These are phyloP conservation scores for Lithophane socia DNA, from an alignment of 2,888 invertebrate genomes.

Conservation along the genomic window DNA sequence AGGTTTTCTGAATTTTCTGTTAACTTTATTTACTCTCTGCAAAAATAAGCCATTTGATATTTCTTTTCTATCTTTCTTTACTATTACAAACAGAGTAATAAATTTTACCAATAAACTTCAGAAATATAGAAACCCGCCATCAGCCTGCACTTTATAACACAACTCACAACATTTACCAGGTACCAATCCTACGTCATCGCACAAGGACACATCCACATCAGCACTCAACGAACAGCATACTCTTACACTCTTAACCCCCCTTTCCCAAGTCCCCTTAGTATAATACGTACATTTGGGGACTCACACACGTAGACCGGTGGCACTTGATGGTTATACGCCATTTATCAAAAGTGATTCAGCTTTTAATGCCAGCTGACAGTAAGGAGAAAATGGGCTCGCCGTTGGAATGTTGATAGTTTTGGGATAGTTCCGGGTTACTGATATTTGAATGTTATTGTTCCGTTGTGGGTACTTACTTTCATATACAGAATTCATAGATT, in stretches of 20 bases:
- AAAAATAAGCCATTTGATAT: not conserved
- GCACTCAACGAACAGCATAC: conserved; percentile 61
- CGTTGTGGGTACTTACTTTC: not conserved
- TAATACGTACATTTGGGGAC: conserved; percentile 71
- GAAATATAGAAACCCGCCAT: not conserved
- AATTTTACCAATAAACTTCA: not conserved
- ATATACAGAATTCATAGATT: not conserved
- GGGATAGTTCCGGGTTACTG: conserved; percentile 19
- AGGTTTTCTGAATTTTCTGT: not conserved
- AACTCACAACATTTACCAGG: not conserved
- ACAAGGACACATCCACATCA: conserved; percentile 43
- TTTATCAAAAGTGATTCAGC: conserved; percentile 66
- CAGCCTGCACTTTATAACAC: not conserved
- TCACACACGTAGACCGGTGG: conserved; percentile 67
- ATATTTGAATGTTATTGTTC: conserved; percentile 18
- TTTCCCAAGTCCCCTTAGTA: conserved; percentile 59
- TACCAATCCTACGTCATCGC: conserved; percentile 9
- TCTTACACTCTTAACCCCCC: conserved; percentile 55
- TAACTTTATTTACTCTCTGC: no score
- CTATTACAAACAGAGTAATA: not conserved
- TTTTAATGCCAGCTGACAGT: conserved; percentile 58
- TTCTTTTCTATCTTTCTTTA: not conserved
- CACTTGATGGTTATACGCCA: conserved; percentile 57
- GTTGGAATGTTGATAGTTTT: conserved; percentile 27
- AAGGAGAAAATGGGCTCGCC: conserved; percentile 40